These are phyloP conservation scores for Dryobotodes eremita DNA, from an alignment of 2,888 invertebrate genomes.

Conservation along the genomic window DNA sequence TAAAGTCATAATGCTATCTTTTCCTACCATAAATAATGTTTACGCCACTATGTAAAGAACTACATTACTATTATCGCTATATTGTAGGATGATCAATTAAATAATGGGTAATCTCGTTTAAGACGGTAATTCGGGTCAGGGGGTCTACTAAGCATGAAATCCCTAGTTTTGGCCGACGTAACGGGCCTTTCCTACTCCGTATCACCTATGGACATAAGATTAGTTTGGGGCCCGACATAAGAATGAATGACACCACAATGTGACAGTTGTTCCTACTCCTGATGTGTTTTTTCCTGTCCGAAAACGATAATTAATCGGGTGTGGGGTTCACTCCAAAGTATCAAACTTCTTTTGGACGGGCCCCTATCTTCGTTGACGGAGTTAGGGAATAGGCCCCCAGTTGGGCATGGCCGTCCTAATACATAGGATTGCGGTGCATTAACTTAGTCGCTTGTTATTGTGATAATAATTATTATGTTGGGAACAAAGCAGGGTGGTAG, in stretches of 20 bases:
- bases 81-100: slow-evolving; percentile 22
- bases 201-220: no score
- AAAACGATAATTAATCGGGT: no score
- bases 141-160: no score
- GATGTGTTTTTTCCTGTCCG: no score
- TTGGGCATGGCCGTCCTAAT: slow-evolving; percentile 26
- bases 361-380: no score
- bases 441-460: not conserved
- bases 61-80: not conserved
- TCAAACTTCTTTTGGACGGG: no score
- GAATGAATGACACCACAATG: no score
- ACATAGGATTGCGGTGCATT: slow-evolving; percentile 16
- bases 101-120: slow-evolving; percentile 36
- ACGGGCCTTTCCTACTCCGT: no score
- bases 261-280: no score
- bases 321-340: no score
- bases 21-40: not conserved
- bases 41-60: not conserved
- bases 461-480: not conserved
- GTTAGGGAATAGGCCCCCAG: not conserved
- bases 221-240: no score
- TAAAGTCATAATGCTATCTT: slow-evolving; percentile 11
- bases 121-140: slow-evolving; percentile 51
- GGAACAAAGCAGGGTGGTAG: not conserved
- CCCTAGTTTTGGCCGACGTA: no score